Conservation (phyloP, 37 sponge, comb jelly and placozoan genomes). For the Hexactinellida sp. region DNA sequence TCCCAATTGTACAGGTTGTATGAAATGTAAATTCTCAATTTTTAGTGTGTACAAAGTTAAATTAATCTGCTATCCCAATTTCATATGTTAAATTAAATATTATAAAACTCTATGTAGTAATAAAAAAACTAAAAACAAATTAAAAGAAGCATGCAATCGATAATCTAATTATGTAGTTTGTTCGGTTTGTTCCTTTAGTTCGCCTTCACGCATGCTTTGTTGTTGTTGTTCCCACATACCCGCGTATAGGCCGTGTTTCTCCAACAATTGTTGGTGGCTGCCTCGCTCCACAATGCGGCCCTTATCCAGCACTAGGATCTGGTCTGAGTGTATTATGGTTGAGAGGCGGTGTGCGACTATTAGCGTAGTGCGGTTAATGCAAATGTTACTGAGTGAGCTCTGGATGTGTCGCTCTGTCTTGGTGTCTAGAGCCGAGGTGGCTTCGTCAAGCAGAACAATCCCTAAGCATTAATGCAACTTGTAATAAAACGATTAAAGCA, state of each 20-base stretch:
- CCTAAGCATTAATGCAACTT: too few species aligned
- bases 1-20: not conserved
- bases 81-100: too few species aligned
- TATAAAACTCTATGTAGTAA: too few species aligned
- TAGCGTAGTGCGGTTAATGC: constrained; percentile 68
- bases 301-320: constrained; percentile 85
- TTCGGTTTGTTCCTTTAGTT: too few species aligned
- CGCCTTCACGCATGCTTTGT: constrained; percentile 29
- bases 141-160: too few species aligned
- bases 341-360: constrained; percentile 93
- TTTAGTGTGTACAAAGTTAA: too few species aligned
- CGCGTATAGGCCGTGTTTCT: constrained; percentile 48
- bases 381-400: constrained; percentile 61
- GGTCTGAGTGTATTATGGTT: constrained; percentile 85
- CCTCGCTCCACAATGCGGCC: constrained; percentile 53
- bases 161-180: too few species aligned
- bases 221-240: constrained; percentile 89
- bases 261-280: constrained; percentile 63
- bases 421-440: constrained; percentile 96
- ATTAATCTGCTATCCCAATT: too few species aligned
- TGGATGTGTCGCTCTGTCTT: constrained; percentile 92
- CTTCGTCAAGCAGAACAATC: constrained; percentile 86
- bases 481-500: too few species aligned
- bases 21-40: too few species aligned
- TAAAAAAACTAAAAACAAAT: too few species aligned